phyloP scores from a whole-genome alignment of 2,888 invertebrate species.

The Dynastes maya region DNA sequence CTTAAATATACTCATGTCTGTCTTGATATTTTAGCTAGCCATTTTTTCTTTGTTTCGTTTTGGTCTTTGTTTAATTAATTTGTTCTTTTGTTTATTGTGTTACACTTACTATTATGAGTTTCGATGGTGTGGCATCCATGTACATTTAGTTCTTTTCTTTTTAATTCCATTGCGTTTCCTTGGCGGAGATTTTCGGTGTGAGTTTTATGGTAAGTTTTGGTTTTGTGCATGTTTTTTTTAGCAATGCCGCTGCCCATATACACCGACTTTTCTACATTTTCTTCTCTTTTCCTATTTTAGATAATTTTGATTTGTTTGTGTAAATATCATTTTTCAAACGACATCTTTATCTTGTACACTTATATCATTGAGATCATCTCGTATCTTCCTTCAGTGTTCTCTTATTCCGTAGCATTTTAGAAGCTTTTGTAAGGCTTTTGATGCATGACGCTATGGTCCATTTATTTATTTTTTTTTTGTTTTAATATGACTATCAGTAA shows the following conservation, averaged over 20 bases:
- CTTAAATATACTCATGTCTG: no score
- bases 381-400: background rate
- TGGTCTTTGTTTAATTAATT: slow-evolving; percentile 2
- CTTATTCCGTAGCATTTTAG: background rate
- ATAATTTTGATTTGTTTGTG: slow-evolving; percentile 32
- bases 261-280: slow-evolving; percentile 51
- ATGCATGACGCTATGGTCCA: slow-evolving; percentile 56
- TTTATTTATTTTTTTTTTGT: slow-evolving; percentile 57
- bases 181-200: slow-evolving; percentile 63
- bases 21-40: no score
- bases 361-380: slow-evolving; percentile 2
- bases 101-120: slow-evolving; percentile 21
- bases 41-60: background rate
- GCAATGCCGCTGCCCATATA: slow-evolving; percentile 2
- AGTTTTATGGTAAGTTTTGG: slow-evolving; percentile 65
- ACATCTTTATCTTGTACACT: no score
- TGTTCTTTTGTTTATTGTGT: slow-evolving; percentile 28
- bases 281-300: slow-evolving; percentile 59
- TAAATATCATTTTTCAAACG: background rate
- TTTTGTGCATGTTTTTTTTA: slow-evolving; percentile 54
- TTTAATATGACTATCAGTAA: no score
- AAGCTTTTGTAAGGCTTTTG: slow-evolving; percentile 16
- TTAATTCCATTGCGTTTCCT: slow-evolving; percentile 65
- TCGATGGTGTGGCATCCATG: slow-evolving; percentile 45
- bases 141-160: slow-evolving; percentile 56